A percentile compares a stretch with the other conserved stretches of the same genome.
phyloP scores from a whole-genome alignment of 2,797 vertebrate species.

The Ficedula albicollis region DNA sequence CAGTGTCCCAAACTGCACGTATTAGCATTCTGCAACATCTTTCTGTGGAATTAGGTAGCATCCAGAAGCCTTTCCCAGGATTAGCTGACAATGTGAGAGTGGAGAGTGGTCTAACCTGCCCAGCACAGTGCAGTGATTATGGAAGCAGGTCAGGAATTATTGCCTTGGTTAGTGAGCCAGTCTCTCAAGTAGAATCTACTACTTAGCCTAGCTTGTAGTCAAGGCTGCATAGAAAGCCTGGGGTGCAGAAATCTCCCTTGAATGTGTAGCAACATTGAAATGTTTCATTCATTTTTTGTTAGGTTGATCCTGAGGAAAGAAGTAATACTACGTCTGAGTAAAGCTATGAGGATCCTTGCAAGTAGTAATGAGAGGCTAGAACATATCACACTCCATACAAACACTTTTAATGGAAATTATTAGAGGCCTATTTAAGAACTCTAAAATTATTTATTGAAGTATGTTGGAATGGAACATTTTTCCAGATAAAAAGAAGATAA shows the following conservation, averaged over 20 bases:
- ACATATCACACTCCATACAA: rapidly evolving
- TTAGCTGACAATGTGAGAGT: background rate
- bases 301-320: background rate
- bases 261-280: background rate
- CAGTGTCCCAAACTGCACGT: background rate
- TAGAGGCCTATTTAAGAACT: background rate
- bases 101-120: background rate
- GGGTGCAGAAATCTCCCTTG: background rate
- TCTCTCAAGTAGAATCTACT: background rate
- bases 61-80: background rate
- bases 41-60: background rate
- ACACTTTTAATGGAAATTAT: background rate
- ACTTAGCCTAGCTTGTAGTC: background rate
- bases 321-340: background rate
- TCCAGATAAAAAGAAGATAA: background rate
- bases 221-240: background rate
- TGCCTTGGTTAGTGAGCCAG: background rate
- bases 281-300: background rate
- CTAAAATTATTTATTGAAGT: background rate
- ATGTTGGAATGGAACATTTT: background rate
- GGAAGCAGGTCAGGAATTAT: background rate
- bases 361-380: background rate
- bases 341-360: background rate
- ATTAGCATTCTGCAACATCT: background rate
- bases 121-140: background rate